Base-by-base conservation (phyloP, 2,888 invertebrate genomes). In the Thecophora atra region DNA sequence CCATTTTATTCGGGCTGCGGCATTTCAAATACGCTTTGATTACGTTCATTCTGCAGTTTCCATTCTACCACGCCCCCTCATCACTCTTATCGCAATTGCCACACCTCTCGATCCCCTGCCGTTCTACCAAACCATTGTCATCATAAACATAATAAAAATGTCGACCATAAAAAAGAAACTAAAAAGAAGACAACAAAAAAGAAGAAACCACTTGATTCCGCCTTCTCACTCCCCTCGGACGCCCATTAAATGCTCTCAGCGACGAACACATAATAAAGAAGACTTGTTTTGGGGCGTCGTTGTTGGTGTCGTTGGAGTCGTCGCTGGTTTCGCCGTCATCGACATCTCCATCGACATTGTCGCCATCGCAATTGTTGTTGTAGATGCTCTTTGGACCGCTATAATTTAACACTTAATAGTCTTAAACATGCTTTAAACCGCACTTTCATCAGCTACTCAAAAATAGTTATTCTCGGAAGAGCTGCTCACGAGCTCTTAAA, bases 351-450 rank as follows among this genome's bases (percentile, higher is more conserved):
- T n/a, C n/a, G n/a, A n/a, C n/a, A n/a, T n/a, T n/a, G n/a, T n/a
- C n/a, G n/a, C 6, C 19, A 52, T n/a, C n/a, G 58, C 26, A 24
- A 30, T 60, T 8, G 15, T 60, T 2, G 8, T 60, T 7, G 30
- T 60, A n/a, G 60, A n/a, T n/a, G n/a, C n/a, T 60, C 60, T n/a
- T 3, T 24, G 28, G 5, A 30, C 28, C 30, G 30, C n/a, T n/a
- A 28, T 60, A 30, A 56, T 56, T 60, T 60, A 30, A 17, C 60
- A 60, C 30, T 60, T 42, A 63, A 63, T 63, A 63, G 37, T 26
- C 24, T 24, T 21, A 42, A 21, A 63, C 17, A 44, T 63, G 11
- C 26, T 42, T 30, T 19, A 47, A 15, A 47, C 37, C 17, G 42
- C 42, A 63, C 42, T 60, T 60, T 60, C 28, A 30, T 26, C 60